Base-by-base conservation (phyloP, 2,113 vertebrate genomes). In the Dipodomys ordii region DNA sequence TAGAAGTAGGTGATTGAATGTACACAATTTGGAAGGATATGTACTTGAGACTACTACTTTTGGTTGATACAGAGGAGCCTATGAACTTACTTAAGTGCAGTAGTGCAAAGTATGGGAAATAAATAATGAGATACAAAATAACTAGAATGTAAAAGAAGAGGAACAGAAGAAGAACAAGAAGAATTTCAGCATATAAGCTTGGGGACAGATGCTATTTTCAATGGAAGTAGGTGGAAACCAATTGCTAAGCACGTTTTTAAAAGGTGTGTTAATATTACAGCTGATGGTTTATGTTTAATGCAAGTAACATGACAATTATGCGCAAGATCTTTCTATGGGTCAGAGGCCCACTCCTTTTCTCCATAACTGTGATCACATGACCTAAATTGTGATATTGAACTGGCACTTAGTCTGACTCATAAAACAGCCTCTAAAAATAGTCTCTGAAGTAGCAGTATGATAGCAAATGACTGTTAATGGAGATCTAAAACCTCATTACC, bases 381-480 rank as follows among this genome's bases (percentile, higher is more conserved):
- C 68, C 13, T 91, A 74, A 57, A 73, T 18, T 77, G 30, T 91
- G 87, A 93, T 88, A 91, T 30, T 83, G 81, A 95, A 46, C 83
- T 87, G 53, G 60, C 91, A 87, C 32, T 94, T 96, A 92, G 62
- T 73, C 73, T 88, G 49, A 74, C 92, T 93, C 81, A 92, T 72
- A 93, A 62, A 95, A 93, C 8, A 73, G 35, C 46, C 32, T 87
- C 90, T 95, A 96, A 96, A 97, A 95, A 89, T 89, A 95, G 76
- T 62, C 39, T 22, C 2, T 46, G 30, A 82, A 87, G 64, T 62
- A 80, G 69, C 73, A 95, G 87, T 22, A 35, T 88, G 74, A 96
- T 95, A 81, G 62, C 85, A 95, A 90, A 93, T 81, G 92, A 77
- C 73, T 96, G n/a, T 69, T 91, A 96, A 65, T 95, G 80, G n/a